Evolutionary conservation across 2,797 vertebrate species (phyloP), one percentile per base, ranked within the genome.

Genomic region (Knipowitschia caucasica): DNA sequence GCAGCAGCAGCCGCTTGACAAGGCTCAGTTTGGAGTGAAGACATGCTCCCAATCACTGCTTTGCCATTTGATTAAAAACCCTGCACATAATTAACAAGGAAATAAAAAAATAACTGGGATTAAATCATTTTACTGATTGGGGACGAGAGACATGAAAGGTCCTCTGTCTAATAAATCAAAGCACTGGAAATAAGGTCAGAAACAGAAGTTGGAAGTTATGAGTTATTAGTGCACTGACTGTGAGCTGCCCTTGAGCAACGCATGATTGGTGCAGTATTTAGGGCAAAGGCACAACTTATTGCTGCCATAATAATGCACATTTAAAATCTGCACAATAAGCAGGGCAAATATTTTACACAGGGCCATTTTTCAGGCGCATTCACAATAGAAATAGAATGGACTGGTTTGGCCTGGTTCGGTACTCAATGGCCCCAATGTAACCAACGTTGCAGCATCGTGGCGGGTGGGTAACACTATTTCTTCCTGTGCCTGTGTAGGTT

Each of bases 31-130:
- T 20, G 21, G 34, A 27, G 34, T 23, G 31, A 21, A 50, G 31
- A 35, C 31, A 31, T 11, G 24, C 9, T 45, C 44, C 42, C 26
- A n/a, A 35, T n/a, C 15, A 33, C 6, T 5, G 26, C 39, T 24
- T 34, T 55, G 27, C 23, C 52, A 33, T 43, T 54, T 52, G 34
- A 52, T 52, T 52, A 52, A 27, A 38, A 52, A 12, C n/a, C 15
- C 50, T 7, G n/a, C 4, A 9, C 15, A 38, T 17, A 51, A 51
- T 36, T 25, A 17, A 35, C n/a, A 14, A 5, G 5, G 34, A n/a
- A 38, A 38, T 51, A 51, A 25, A 51, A 25, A 26, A 12, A 24
- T 35, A 25, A 17, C 23, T 11, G 14, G 23, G 21, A 25, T 38
- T 17, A 35, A 15, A 38, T 26, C 33, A n/a, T 10, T 25, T 26